These are phyloP conservation scores for Nixonia krombeini DNA, from an alignment of 1,140 invertebrate species.

Conservation along the genomic window DNA sequence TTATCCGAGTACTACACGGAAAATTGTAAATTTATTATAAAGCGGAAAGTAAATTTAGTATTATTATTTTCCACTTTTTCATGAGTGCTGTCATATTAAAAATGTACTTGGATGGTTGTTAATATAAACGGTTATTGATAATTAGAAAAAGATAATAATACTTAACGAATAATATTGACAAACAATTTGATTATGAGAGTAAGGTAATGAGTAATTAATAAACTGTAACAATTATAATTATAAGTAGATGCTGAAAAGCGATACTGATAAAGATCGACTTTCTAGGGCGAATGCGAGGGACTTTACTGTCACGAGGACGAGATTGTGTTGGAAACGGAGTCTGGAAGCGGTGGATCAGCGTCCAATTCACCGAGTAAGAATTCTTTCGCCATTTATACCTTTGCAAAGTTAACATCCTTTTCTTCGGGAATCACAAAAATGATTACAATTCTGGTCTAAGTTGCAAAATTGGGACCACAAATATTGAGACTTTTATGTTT, in stretches of 20 bases:
- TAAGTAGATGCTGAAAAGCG: too few relatives aligned
- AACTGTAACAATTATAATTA: background rate
- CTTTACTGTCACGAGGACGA: slow-evolving; percentile 10
- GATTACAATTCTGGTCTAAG: background rate
- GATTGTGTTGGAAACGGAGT: slow-evolving; percentile 19
- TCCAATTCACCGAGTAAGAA: slow-evolving; percentile 30
- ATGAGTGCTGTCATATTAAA: too few relatives aligned
- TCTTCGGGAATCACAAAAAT: too few relatives aligned
- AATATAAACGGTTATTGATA: too few relatives aligned
- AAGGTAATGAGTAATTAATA: background rate
- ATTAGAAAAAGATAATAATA: background rate
- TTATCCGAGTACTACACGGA: too few relatives aligned
- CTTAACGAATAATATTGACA: background rate
- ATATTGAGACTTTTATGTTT: too few relatives aligned
- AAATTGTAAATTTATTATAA: too few relatives aligned
- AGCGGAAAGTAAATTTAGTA: too few relatives aligned
- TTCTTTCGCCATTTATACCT: background rate
- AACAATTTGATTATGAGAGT: background rate
- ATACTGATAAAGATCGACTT: too few relatives aligned
- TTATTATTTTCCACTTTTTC: too few relatives aligned
- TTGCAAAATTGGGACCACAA: background rate
- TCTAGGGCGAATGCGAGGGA: slow-evolving; percentile 20
- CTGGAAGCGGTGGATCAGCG: slow-evolving; percentile 26
- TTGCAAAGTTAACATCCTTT: background rate
- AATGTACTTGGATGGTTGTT: too few relatives aligned